Conservation (phyloP, 2,797 vertebrate genomes). For the Discoglossus pictus region DNA sequence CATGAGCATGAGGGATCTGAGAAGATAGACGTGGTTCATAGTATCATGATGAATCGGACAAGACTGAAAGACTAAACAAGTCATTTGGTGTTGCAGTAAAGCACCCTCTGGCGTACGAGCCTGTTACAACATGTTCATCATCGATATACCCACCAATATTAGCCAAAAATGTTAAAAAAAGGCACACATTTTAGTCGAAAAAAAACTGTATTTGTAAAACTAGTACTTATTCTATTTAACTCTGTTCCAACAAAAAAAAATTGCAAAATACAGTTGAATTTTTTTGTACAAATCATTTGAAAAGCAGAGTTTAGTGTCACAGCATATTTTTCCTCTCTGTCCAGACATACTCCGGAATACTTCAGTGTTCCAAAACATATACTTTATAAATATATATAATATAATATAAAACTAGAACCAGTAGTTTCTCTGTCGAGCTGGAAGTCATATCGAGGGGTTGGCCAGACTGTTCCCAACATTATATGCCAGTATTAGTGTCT, state of each 20-base stretch:
- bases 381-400: constrained; percentile 49
- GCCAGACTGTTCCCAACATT: neutral
- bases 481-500: neutral
- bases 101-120: too few relatives aligned
- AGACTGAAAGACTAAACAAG: too few relatives aligned
- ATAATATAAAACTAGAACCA: constrained; percentile 47
- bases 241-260: constrained; percentile 26
- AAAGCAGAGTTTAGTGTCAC: constrained; percentile 44
- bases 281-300: constrained; percentile 51
- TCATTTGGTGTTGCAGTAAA: too few relatives aligned
- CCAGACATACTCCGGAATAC: constrained; percentile 27
- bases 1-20: too few relatives aligned
- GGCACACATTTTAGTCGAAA: neutral
- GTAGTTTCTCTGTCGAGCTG: constrained; percentile 21
- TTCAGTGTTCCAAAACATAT: constrained; percentile 31
- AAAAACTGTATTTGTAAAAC: constrained; percentile 54
- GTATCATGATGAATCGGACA: too few relatives aligned
- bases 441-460: neutral
- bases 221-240: constrained; percentile 32
- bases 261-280: constrained; percentile 44
- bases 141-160: too few relatives aligned
- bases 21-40: too few relatives aligned
- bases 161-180: too few relatives aligned
- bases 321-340: constrained; percentile 33
- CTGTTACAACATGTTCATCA: too few relatives aligned